Percentiles rank a stretch among this genome's conserved stretches.
Conservation (phyloP, 2,113 vertebrate species). For the Octodon degus region DNA sequence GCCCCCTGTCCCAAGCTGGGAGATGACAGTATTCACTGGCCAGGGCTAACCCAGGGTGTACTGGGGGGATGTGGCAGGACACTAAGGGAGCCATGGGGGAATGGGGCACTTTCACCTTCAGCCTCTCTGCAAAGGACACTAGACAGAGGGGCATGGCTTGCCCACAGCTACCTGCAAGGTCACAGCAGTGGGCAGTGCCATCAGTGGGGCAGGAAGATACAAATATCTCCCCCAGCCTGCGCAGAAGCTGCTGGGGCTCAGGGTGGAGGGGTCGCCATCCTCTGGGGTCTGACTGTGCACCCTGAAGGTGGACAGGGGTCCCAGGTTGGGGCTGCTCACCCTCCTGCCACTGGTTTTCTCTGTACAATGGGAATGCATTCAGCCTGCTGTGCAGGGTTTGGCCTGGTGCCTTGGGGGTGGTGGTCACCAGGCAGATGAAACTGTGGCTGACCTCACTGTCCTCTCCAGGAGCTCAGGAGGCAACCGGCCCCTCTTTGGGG, state of each 20-base stretch:
- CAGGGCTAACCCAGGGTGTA: not conserved
- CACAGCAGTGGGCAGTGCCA: not conserved
- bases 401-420: accelerated
- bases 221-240: accelerated
- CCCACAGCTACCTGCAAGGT: not conserved
- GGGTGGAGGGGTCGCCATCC: too few relatives aligned
- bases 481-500: not conserved
- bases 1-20: not conserved
- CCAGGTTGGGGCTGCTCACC: too few relatives aligned
- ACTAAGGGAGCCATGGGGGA: accelerated
- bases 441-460: not conserved
- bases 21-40: accelerated
- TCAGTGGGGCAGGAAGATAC: accelerated
- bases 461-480: not conserved
- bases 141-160: not conserved
- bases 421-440: accelerated
- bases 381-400: not conserved
- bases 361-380: accelerated
- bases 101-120: not conserved
- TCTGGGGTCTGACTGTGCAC: not conserved
- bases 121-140: not conserved
- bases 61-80: accelerated
- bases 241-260: not conserved
- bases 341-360: not conserved
- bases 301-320: not conserved